Conservation (phyloP, 2,113 vertebrate genomes). For the Vicugna pacos region DNA sequence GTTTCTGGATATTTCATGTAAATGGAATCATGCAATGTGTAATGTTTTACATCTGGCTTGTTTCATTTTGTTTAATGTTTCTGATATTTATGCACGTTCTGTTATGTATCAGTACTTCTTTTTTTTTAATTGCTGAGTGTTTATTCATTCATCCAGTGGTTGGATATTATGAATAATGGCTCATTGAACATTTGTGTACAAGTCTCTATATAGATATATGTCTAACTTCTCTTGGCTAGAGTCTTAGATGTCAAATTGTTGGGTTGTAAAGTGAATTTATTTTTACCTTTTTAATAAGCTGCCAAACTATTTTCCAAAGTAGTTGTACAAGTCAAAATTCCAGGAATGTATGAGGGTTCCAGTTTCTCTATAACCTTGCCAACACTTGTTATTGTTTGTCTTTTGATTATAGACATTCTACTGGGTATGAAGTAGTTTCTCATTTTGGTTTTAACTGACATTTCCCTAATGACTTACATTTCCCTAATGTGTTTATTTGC, state of each 20-base stretch:
- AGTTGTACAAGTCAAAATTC: no score
- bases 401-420: neutral
- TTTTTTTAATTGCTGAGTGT: neutral
- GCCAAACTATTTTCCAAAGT: no score
- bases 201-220: neutral
- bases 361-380: neutral
- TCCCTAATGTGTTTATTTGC: no score
- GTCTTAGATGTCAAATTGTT: neutral
- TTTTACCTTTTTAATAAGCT: neutral
- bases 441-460: neutral
- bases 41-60: neutral
- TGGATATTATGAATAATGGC: neutral
- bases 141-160: neutral
- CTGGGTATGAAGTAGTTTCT: neutral
- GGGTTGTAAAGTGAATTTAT: neutral
- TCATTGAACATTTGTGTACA: neutral
- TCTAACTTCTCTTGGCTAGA: neutral
- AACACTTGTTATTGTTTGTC: no score
- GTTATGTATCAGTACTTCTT: neutral
- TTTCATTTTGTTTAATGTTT: neutral
- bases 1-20: neutral
- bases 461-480: no score
- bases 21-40: neutral
- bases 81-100: neutral
- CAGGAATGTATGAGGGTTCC: neutral